Evolutionary conservation across 2,888 invertebrate species (phyloP), one percentile per base, ranked within the genome.

Genomic region (Dioctria rufipes): DNA sequence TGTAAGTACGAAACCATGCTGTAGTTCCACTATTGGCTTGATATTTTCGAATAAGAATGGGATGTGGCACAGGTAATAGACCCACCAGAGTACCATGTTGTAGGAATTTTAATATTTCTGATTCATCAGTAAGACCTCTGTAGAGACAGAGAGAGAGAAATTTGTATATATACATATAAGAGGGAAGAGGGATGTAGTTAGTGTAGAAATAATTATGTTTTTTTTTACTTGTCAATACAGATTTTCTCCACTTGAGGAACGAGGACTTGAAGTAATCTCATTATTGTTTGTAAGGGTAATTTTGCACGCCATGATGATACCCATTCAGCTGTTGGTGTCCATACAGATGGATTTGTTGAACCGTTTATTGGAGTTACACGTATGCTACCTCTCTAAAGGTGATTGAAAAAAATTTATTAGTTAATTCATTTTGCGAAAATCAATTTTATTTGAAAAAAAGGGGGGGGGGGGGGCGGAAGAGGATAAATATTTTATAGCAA

Each of bases 161-260:
- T 25, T 25, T 25, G 0, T 25, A 25, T 25, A 25, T 25, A 25
- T 25, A 25, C 25, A 25, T 25, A 25, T 25, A 25, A 25, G 25
- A 25, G 1, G 25, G 25, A 25, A 25, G 25, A 25, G 25, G 25
- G 25, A 1, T 25, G 25, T 25, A 2, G 61, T 39, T 25, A 2
- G 61, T 39, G 43, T 5, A 25, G 63, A 73, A 37, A 78, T n/a
- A 73, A 54, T 67, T 54, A n/a, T n/a, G 40, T 25, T 42, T 58
- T 58, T 3, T 80, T 93, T 90, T 87, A 97, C 97, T 98, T 98
- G 90, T 98, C 99, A 86, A 99, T 99, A 90, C 99, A 99, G 85
- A 99, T 99, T 91, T 99, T 99, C 90, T 99, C 99, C 39, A 99
- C 99, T 91, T 99, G 99, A 78, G 99, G 99, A 84, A 99, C 99